Evolutionary conservation across 2,888 invertebrate species (phyloP), one percentile per base, ranked within the genome.

Genomic region (Disparrhopalites patrizii): DNA sequence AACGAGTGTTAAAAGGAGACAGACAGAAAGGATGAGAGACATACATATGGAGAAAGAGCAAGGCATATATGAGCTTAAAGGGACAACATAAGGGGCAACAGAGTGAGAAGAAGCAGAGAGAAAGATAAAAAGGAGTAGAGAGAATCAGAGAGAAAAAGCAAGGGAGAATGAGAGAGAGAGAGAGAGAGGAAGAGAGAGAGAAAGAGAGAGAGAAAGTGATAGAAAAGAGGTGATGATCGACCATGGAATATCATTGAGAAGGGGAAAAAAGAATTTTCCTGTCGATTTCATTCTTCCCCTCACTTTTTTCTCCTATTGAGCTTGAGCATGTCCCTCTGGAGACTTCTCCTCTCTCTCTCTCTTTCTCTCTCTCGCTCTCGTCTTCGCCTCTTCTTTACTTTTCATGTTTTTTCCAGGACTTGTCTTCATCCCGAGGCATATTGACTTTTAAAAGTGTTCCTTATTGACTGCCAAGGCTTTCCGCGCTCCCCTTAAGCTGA

Each of bases 371-470:
- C 54, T 54, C 54, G 28, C 18, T 51, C 62, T 52, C 40, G 38
- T 27, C 30, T n/a, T n/a, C n/a, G n/a, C n/a, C n/a, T n/a, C n/a
- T n/a, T n/a, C n/a, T n/a, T n/a, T n/a, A n/a, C n/a, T n/a, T n/a
- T n/a, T n/a, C n/a, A n/a, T n/a, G n/a, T n/a, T n/a, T n/a, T n/a
- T n/a, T n/a, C n/a, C n/a, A n/a, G n/a, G 25, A 36, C 47, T 62
- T 57, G 60, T 69, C 66, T 62, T 65, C 66, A 65, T 66, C 70
- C 70, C 55, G 33, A 54, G 70, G 70, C 70, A 68, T 70, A 66
- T 68, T 68, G 68, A 70, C 70, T 70, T 68, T 66, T 65, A 62
- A 68, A 68, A 70, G 60, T 66, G 64, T 65, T 68, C 66, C 68
- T 67, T 69, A 69, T 69, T 69, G 64, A 69, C 69, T n/a, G n/a